A percentile compares a stretch with the other conserved stretches of the same genome.
Conservation (phyloP, 2,888 invertebrate species). For the Lingula anatina region DNA sequence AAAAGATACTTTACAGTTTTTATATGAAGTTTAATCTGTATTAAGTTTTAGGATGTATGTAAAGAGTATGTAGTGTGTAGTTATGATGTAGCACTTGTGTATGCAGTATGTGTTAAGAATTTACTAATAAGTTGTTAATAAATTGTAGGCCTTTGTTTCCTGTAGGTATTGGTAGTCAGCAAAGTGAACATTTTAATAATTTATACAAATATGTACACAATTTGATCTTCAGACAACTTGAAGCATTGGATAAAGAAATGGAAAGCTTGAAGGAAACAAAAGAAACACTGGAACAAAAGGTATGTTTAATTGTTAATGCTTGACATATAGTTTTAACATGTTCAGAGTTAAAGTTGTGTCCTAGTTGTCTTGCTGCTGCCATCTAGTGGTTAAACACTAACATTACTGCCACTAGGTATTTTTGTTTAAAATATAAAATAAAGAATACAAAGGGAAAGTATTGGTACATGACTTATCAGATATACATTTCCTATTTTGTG, state of each 20-base stretch:
- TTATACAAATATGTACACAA: not conserved
- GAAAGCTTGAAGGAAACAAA: conserved; percentile 54
- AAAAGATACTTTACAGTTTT: conserved; percentile 57
- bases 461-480: not conserved
- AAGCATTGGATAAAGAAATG: conserved; percentile 67
- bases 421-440: too few species aligned
- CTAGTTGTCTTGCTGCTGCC: too few species aligned
- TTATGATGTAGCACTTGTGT: not conserved
- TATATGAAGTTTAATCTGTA: too few species aligned
- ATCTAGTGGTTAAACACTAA: too few species aligned
- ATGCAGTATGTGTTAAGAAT: too few species aligned
- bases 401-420: too few species aligned
- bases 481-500: not conserved
- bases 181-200: too few species aligned
- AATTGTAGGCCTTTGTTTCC: too few species aligned
- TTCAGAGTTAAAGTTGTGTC: too few species aligned
- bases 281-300: conserved; percentile 1
- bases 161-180: too few species aligned
- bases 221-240: conserved; percentile 53
- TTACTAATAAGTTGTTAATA: too few species aligned
- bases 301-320: too few species aligned
- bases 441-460: not conserved
- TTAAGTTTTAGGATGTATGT: not conserved
- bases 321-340: not conserved
- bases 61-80: not conserved